Conservation (phyloP, 2,888 invertebrate genomes). For the Lepetodrilus schrolli region DNA sequence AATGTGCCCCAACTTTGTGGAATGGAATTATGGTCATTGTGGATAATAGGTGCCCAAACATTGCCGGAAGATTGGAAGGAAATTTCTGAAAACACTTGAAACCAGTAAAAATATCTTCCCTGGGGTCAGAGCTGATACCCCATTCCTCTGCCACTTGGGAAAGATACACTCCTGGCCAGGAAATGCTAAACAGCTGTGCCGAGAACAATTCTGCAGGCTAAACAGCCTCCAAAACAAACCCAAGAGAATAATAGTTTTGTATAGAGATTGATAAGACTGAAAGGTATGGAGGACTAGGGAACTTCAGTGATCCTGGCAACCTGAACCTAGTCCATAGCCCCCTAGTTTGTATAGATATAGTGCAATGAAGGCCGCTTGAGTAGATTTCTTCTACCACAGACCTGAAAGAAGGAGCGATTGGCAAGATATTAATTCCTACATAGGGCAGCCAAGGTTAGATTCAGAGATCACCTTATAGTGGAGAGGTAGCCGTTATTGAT, state of each 20-base stretch:
- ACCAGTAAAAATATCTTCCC: background rate
- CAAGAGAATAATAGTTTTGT: constrained; percentile 26
- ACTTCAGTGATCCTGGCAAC: background rate
- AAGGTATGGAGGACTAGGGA: background rate
- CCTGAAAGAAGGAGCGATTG: constrained; percentile 23
- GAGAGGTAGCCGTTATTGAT: constrained; percentile 18
- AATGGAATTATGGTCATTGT: background rate
- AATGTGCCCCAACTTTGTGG: background rate
- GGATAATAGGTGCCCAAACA: background rate
- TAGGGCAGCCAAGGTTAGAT: constrained; percentile 30
- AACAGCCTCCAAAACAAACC: constrained; percentile 18
- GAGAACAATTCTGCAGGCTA: background rate
- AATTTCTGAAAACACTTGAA: constrained; percentile 25
- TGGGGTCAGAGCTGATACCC: background rate
- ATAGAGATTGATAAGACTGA: constrained; percentile 5
- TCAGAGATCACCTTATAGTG: constrained; percentile 21
- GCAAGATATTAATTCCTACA: constrained; percentile 31
- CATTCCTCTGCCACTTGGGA: background rate
- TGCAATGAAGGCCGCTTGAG: constrained; percentile 4
- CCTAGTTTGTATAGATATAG: constrained; percentile 9
- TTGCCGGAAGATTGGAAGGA: background rate
- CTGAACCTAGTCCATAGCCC: background rate
- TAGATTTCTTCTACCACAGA: background rate
- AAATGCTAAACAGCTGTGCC: constrained; percentile 18
- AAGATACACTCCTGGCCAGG: background rate